Evolutionary conservation across 2,888 invertebrate genomes (phyloP).

Genomic region (Sthenelais limicola): DNA sequence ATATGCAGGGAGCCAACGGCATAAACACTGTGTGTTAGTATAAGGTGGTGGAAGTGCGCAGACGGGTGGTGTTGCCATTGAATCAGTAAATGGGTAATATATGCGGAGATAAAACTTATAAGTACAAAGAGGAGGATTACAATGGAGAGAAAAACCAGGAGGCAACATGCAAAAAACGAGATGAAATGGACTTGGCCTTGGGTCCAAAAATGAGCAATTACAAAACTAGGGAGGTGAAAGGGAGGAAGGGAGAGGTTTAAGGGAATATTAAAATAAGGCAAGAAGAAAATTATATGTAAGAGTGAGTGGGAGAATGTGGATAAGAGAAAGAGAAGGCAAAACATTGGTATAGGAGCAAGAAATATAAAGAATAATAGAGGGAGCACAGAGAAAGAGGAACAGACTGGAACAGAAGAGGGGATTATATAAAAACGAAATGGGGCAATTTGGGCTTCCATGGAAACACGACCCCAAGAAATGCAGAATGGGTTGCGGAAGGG

Average conservation of each 20-base stretch:
- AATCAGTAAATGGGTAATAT: too few species aligned
- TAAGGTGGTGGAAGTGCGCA: too few species aligned
- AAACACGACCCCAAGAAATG: too few species aligned
- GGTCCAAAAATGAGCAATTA: neutral
- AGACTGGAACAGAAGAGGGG: neutral
- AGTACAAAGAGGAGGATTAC: too few species aligned
- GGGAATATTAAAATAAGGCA: neutral
- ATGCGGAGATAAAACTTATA: too few species aligned
- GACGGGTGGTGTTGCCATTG: too few species aligned
- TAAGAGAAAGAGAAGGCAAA: neutral
- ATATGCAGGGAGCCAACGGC: neutral
- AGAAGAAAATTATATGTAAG: neutral
- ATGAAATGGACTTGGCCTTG: neutral
- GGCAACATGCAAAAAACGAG: neutral
- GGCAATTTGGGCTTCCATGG: slow-evolving; percentile 11
- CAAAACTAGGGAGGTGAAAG: neutral
- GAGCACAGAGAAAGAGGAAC: neutral
- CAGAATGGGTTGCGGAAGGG: too few species aligned
- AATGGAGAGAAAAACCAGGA: neutral
- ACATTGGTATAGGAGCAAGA: neutral
- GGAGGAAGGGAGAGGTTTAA: neutral
- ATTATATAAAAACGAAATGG: neutral
- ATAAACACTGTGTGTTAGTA: too few species aligned
- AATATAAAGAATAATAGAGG: neutral
- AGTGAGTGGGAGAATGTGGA: neutral